These are phyloP conservation scores for Meiosimyza decipiens DNA, from an alignment of 2,888 invertebrate genomes.

Conservation along the genomic window DNA sequence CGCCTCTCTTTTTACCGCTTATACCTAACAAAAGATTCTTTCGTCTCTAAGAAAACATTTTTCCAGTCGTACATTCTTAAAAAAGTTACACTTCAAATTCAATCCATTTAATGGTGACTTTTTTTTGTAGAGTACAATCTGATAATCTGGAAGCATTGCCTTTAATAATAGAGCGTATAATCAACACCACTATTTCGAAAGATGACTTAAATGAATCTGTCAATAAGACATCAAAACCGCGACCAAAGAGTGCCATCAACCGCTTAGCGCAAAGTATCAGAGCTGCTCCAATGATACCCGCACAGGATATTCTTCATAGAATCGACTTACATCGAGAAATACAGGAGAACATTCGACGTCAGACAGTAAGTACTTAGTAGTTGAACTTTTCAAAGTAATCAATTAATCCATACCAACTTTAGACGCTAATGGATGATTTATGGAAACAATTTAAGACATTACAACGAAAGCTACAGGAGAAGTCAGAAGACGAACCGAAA, in stretches of 20 bases:
- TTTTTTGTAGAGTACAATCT: slow-evolving; percentile 59
- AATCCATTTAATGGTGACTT: background rate
- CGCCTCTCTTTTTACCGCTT: no score
- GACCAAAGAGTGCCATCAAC: slow-evolving; percentile 50
- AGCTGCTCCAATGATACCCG: slow-evolving; percentile 57
- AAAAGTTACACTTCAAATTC: background rate
- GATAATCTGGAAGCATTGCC: slow-evolving; percentile 63
- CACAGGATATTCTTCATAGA: slow-evolving; percentile 57
- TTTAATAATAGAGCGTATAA: slow-evolving; percentile 60
- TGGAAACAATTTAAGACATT: slow-evolving; percentile 66
- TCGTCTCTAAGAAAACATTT: no score
- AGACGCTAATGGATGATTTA: slow-evolving; percentile 54
- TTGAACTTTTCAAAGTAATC: background rate
- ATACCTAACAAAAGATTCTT: no score
- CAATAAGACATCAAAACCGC: slow-evolving; percentile 36
- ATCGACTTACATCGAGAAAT: slow-evolving; percentile 62
- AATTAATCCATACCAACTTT: background rate
- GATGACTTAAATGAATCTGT: slow-evolving; percentile 29
- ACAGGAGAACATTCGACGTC: slow-evolving; percentile 61
- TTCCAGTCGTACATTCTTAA: background rate
- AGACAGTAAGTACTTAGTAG: slow-evolving; percentile 56
- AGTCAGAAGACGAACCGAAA: slow-evolving; percentile 61
- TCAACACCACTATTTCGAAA: slow-evolving; percentile 48
- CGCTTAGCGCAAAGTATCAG: slow-evolving; percentile 52
- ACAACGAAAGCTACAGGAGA: slow-evolving; percentile 62